Percentiles rank a stretch among this genome's conserved stretches.
phyloP scores from a whole-genome alignment of 2,888 invertebrate species.

The Trachelus stipa region DNA sequence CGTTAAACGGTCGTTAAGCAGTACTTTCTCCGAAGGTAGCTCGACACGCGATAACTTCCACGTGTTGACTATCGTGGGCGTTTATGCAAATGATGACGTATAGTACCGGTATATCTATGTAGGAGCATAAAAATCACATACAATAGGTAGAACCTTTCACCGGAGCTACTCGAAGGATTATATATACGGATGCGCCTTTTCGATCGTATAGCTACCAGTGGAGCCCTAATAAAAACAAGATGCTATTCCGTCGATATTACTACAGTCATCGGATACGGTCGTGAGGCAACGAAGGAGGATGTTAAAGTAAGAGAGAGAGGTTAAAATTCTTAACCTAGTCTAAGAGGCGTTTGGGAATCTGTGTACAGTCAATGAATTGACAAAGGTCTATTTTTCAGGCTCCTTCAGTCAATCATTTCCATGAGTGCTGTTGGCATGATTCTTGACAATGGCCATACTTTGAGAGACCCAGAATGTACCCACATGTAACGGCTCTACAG shows the following conservation, averaged over 20 bases:
- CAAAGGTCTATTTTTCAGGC: not conserved
- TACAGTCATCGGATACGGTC: not conserved
- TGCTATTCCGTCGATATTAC: not conserved
- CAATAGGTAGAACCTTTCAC: slow-evolving; percentile 17
- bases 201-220: not conserved
- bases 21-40: slow-evolving; percentile 16
- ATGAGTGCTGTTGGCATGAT: not conserved
- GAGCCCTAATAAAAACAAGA: not conserved
- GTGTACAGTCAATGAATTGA: not conserved
- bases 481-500: slow-evolving; percentile 44
- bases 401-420: not conserved
- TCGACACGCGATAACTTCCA: slow-evolving; percentile 30
- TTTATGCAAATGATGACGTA: slow-evolving; percentile 32
- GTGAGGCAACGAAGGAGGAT: not conserved
- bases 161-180: not conserved
- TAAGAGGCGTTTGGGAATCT: not conserved
- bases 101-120: not conserved
- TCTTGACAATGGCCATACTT: not conserved
- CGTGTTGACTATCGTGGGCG: slow-evolving; percentile 26
- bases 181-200: not conserved
- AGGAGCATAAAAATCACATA: not conserved
- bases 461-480: slow-evolving; percentile 45
- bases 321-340: not conserved
- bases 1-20: slow-evolving; percentile 8
- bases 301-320: not conserved